A percentile compares a stretch with the other conserved stretches of the same genome.
phyloP scores from a whole-genome alignment of 2,113 vertebrate genomes.

The Petromus typicus region DNA sequence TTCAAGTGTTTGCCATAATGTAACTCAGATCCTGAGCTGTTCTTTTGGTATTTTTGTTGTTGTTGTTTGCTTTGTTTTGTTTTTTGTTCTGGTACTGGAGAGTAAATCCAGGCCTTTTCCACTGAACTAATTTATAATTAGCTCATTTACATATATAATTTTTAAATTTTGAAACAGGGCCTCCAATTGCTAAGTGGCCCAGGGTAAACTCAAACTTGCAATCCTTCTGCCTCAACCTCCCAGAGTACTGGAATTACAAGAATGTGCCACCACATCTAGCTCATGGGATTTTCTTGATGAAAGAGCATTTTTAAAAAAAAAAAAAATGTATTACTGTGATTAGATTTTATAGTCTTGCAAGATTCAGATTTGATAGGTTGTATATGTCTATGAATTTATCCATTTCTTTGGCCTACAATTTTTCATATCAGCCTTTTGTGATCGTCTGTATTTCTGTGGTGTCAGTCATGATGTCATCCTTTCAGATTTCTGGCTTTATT shows the following conservation, averaged over 20 bases:
- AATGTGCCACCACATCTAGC: background rate
- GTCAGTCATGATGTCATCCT: background rate
- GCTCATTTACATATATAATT: background rate
- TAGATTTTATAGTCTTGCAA: background rate
- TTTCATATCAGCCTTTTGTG: background rate
- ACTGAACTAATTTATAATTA: background rate
- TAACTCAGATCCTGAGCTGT: background rate
- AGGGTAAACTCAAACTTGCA: background rate
- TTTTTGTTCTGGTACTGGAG: background rate
- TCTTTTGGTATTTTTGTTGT: background rate
- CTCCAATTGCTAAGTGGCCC: background rate
- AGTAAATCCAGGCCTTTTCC: background rate
- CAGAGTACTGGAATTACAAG: background rate
- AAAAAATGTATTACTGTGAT: background rate
- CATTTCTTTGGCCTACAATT: background rate
- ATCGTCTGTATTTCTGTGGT: background rate
- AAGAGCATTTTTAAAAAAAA: background rate
- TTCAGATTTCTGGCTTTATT: background rate
- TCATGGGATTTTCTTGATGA: background rate
- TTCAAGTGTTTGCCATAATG: background rate
- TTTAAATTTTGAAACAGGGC: background rate
- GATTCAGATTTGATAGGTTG: background rate
- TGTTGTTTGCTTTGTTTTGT: background rate
- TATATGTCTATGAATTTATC: background rate
- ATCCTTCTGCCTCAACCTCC: background rate